Percentiles rank a stretch among this genome's conserved stretches.
phyloP scores from a whole-genome alignment of 2,113 vertebrate genomes.

The Phycodurus eques region DNA sequence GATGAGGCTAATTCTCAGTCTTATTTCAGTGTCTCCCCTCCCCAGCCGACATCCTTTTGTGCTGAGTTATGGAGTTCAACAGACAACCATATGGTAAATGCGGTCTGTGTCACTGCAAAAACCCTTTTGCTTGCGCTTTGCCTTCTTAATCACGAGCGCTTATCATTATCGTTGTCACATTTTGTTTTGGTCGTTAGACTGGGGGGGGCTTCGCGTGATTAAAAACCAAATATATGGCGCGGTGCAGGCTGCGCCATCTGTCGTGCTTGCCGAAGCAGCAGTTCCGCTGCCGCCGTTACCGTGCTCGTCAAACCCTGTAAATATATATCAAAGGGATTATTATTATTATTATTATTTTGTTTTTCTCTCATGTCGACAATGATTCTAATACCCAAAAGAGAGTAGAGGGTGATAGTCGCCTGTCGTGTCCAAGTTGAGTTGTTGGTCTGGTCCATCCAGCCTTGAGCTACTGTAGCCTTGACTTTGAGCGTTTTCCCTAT shows the following conservation, averaged over 20 bases:
- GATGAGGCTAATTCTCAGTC: conserved; percentile 8
- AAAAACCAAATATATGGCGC: conserved; percentile 69
- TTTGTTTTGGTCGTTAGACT: conserved; percentile 73
- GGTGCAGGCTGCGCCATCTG: conserved; percentile 62
- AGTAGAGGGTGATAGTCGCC: not conserved
- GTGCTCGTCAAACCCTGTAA: conserved; percentile 58
- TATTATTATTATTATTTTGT: conserved; percentile 17
- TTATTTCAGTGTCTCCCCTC: conserved; percentile 7
- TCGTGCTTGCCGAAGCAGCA: conserved; percentile 52
- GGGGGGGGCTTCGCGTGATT: conserved; percentile 65
- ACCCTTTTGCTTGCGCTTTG: conserved; percentile 57
- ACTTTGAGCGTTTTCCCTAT: no score
- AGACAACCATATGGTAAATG: conserved; percentile 71
- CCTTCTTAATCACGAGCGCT: conserved; percentile 73
- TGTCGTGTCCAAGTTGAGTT: not conserved
- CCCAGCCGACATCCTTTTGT: conserved; percentile 46
- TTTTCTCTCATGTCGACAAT: conserved; percentile 32
- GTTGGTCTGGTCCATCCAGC: not conserved
- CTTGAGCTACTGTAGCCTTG: no score
- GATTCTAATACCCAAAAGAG: conserved; percentile 14
- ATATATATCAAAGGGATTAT: conserved; percentile 55
- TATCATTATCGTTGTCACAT: conserved; percentile 69
- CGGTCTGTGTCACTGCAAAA: conserved; percentile 53
- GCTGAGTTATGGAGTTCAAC: conserved; percentile 67
- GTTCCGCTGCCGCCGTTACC: conserved; percentile 54